phyloP scores from a whole-genome alignment of 2,888 invertebrate species.

The Spilosoma lubricipeda region DNA sequence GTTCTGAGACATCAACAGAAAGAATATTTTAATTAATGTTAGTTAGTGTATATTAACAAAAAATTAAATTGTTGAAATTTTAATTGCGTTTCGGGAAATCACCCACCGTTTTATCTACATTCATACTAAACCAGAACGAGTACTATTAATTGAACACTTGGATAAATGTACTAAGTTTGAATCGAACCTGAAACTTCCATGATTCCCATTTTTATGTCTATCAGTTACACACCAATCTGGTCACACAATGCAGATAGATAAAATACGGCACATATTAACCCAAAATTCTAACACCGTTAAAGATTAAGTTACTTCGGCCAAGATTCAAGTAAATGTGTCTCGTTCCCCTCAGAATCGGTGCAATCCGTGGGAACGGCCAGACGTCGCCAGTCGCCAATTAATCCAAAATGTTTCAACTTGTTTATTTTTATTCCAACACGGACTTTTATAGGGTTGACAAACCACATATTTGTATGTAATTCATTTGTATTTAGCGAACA shows the following conservation, averaged over 20 bases:
- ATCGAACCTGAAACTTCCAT: neutral
- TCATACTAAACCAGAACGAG: neutral
- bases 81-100: neutral
- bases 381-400: conserved; percentile 67
- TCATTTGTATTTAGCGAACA: neutral
- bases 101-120: neutral
- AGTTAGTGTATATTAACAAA: neutral
- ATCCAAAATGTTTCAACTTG: conserved; percentile 55
- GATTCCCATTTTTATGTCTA: neutral
- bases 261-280: neutral
- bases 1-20: neutral
- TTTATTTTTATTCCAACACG: conserved; percentile 71
- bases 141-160: neutral
- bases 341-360: conserved; percentile 29
- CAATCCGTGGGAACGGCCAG: conserved; percentile 65
- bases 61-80: too few species aligned
- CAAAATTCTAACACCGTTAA: conserved; percentile 14
- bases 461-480: conserved; percentile 8
- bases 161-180: neutral
- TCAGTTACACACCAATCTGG: neutral
- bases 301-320: conserved; percentile 23
- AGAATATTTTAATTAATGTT: neutral
- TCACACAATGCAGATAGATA: neutral
- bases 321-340: conserved; percentile 46
- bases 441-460: conserved; percentile 55